Conservation (phyloP, 2,797 vertebrate species). For the Cyprinella venusta region DNA sequence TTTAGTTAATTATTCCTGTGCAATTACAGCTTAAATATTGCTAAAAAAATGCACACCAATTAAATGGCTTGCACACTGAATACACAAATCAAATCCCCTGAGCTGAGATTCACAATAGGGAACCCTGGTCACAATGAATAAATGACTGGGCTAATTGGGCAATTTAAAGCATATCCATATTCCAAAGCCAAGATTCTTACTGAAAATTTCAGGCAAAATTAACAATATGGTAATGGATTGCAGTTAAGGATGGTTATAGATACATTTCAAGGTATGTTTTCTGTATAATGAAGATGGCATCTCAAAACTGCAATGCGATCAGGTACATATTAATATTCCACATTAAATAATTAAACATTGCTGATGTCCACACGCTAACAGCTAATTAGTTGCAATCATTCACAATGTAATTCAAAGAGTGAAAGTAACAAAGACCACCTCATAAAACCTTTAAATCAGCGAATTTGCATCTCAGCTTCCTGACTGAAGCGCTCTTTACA, state of each 20-base stretch:
- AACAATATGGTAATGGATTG: neutral
- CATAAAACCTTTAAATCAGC: neutral
- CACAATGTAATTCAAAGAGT: neutral
- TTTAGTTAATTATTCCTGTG: constrained; percentile 47
- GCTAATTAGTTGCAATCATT: neutral
- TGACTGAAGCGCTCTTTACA: neutral
- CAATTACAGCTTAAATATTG: constrained; percentile 36
- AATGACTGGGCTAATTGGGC: constrained; percentile 45
- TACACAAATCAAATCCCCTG: constrained; percentile 29
- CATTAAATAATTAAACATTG: neutral
- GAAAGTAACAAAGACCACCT: neutral
- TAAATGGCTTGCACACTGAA: constrained; percentile 35
- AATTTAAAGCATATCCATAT: constrained; percentile 39
- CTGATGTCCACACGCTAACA: neutral
- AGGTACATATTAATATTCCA: constrained; percentile 7
- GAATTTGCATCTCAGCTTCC: neutral
- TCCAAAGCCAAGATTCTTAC: neutral
- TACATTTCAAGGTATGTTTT: neutral
- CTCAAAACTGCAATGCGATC: neutral
- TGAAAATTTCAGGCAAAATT: neutral
- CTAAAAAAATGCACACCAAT: constrained; percentile 15
- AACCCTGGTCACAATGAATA: constrained; percentile 22
- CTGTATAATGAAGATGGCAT: neutral
- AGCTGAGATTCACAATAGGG: constrained; percentile 16
- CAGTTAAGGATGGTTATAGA: no score